Conservation (phyloP, 2,797 vertebrate genomes). For the Crenuchus spilurus region DNA sequence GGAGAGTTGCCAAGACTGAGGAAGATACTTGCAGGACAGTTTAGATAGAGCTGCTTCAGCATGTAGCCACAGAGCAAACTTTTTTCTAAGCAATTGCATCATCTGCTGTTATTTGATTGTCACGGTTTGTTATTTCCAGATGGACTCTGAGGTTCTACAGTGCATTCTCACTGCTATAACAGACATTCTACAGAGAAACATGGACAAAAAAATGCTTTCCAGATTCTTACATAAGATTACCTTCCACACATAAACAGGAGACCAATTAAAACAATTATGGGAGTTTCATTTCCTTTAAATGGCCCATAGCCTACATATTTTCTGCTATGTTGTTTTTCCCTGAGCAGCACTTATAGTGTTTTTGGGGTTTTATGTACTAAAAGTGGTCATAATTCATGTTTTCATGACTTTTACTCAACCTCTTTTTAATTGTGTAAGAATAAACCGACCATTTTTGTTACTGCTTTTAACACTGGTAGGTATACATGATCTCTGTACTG, state of each 20-base stretch:
- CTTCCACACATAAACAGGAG: background rate
- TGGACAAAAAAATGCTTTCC: background rate
- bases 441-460: too few species aligned
- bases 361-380: too few species aligned
- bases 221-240: background rate
- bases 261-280: too few species aligned
- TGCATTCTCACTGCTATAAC: background rate
- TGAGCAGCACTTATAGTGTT: too few species aligned
- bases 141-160: background rate
- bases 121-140: background rate
- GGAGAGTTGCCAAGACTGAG: slow-evolving; percentile 7
- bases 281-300: too few species aligned
- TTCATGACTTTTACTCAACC: too few species aligned
- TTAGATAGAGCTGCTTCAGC: background rate
- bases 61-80: background rate
- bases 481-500: too few species aligned
- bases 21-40: background rate
- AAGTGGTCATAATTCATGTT: too few species aligned
- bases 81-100: slow-evolving; percentile 1
- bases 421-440: too few species aligned
- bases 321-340: too few species aligned
- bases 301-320: too few species aligned
- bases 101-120: slow-evolving; percentile 3
- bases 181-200: background rate
- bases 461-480: too few species aligned